phyloP scores from a whole-genome alignment of 2,888 invertebrate genomes.

The Himalopsyche anomala region DNA sequence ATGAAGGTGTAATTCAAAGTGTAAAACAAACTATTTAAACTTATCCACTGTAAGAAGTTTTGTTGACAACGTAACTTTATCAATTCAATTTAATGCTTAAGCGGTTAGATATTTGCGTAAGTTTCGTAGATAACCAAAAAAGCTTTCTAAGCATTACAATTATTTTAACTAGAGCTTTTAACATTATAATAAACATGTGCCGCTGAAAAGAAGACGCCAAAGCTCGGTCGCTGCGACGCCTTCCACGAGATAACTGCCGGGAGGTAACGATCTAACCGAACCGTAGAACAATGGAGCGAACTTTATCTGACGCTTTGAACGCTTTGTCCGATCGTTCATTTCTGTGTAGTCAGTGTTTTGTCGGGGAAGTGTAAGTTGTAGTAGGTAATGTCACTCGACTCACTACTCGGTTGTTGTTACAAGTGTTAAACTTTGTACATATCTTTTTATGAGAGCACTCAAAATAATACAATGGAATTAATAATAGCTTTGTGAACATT shows the following conservation, averaged over 20 bases:
- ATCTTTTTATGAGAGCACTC: constrained; percentile 35
- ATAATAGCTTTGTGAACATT: constrained; percentile 31
- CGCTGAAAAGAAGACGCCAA: constrained; percentile 1
- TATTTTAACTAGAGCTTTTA: constrained; percentile 8
- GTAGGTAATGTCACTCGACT: constrained; percentile 27
- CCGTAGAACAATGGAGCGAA: constrained; percentile 34
- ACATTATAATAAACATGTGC: not conserved
- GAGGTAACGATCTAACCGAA: constrained; percentile 35
- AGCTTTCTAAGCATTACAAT: not conserved
- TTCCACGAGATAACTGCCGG: not conserved
- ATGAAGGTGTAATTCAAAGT: no score
- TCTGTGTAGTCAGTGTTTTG: constrained; percentile 22
- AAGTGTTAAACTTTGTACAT: constrained; percentile 43
- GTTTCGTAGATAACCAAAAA: no score
- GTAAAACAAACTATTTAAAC: no score
- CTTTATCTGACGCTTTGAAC: constrained; percentile 35
- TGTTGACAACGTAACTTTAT: no score
- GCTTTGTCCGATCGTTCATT: constrained; percentile 34
- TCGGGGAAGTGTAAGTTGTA: constrained; percentile 5
- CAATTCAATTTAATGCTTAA: no score
- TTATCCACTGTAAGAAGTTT: no score
- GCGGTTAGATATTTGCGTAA: no score
- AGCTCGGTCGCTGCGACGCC: constrained; percentile 37
- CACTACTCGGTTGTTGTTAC: constrained; percentile 32
- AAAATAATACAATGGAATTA: constrained; percentile 42